These are phyloP conservation scores for Papilio polyxenes DNA, from an alignment of 1,140 invertebrate species.

Conservation along the genomic window DNA sequence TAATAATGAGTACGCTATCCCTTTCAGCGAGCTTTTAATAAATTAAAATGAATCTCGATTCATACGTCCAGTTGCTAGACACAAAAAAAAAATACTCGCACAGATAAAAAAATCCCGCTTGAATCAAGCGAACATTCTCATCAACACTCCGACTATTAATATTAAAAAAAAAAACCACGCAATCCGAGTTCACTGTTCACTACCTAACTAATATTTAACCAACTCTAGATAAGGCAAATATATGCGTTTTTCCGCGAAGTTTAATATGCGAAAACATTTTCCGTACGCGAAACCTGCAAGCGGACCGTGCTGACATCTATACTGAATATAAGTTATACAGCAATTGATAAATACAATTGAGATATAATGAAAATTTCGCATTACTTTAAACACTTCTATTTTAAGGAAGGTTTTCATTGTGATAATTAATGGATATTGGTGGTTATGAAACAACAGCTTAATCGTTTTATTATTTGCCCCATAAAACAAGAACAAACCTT, in stretches of 20 bases:
- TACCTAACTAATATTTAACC: constrained; percentile 70
- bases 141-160: constrained; percentile 55
- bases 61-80: constrained; percentile 50
- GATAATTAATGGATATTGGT: no score
- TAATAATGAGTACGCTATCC: constrained; percentile 36
- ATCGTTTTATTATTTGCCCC: no score
- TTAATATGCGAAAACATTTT: constrained; percentile 75
- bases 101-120: constrained; percentile 48
- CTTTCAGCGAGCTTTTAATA: constrained; percentile 44
- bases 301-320: constrained; percentile 20
- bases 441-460: no score
- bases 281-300: constrained; percentile 50
- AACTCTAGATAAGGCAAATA: constrained; percentile 73
- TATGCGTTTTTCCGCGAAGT: constrained; percentile 68
- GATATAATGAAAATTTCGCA: no score
- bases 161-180: constrained; percentile 65
- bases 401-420: no score
- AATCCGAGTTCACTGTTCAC: constrained; percentile 58
- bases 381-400: background rate
- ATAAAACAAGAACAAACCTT: no score
- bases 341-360: no score
- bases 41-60: constrained; percentile 55
- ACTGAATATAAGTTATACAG: background rate
- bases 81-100: constrained; percentile 45
- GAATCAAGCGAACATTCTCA: constrained; percentile 50